phyloP scores from a whole-genome alignment of 2,888 invertebrate species.

The Fabriciana adippe region DNA sequence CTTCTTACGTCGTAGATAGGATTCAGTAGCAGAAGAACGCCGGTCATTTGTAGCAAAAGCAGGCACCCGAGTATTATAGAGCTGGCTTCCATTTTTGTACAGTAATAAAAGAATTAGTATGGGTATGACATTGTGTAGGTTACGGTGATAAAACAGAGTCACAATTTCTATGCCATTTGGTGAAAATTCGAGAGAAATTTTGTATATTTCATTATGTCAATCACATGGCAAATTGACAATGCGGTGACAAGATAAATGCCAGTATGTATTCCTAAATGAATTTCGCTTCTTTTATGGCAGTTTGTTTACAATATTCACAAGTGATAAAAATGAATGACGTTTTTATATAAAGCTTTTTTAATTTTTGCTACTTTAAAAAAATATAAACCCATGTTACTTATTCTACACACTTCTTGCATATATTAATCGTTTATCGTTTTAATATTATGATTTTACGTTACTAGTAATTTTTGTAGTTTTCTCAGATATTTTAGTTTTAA shows the following conservation, averaged over 20 bases:
- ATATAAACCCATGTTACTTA: too few relatives aligned
- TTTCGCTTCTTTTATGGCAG: conserved; percentile 47
- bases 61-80: conserved; percentile 55
- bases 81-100: conserved; percentile 58
- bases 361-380: not conserved
- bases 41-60: conserved; percentile 62
- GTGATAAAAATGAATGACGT: conserved; percentile 10
- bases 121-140: conserved; percentile 49
- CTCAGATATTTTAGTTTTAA: too few relatives aligned
- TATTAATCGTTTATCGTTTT: too few relatives aligned
- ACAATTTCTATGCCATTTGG: conserved; percentile 17
- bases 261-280: conserved; percentile 51
- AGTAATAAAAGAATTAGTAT: conserved; percentile 27
- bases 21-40: conserved; percentile 62
- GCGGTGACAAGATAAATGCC: conserved; percentile 43
- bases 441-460: too few relatives aligned
- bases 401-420: too few relatives aligned
- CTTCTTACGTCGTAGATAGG: conserved; percentile 61
- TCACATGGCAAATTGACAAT: conserved; percentile 49
- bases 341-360: conserved; percentile 1
- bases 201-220: conserved; percentile 34
- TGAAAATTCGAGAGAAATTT: conserved; percentile 16
- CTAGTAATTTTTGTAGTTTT: too few relatives aligned
- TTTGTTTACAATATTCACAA: conserved; percentile 22
- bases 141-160: conserved; percentile 5